Conservation (phyloP, 1,140 invertebrate genomes). For the Antheraea pernyi region DNA sequence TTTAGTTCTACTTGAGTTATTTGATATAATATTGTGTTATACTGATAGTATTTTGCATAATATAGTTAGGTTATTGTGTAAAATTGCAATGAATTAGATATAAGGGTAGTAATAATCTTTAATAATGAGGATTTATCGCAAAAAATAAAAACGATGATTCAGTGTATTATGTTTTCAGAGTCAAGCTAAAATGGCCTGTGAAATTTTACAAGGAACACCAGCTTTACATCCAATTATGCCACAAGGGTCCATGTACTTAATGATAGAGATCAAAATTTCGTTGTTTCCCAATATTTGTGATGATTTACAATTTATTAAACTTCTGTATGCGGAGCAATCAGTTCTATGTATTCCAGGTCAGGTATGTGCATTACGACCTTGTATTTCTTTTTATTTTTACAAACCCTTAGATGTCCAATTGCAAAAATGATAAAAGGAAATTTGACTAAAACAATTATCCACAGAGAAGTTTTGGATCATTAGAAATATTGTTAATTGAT, state of each 20-base stretch:
- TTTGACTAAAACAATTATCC: no score
- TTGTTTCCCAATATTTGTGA: slow-evolving; percentile 90
- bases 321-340: slow-evolving; percentile 95
- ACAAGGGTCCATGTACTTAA: slow-evolving; percentile 99
- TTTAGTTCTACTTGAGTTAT: no score
- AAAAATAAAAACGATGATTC: neutral
- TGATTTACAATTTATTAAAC: slow-evolving; percentile 94
- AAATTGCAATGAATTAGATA: no score
- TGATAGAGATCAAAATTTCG: slow-evolving; percentile 91
- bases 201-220: slow-evolving; percentile 84
- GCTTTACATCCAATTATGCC: slow-evolving; percentile 96
- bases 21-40: no score
- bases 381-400: neutral
- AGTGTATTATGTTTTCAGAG: slow-evolving; percentile 74
- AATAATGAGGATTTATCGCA: neutral
- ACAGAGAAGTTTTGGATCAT: no score
- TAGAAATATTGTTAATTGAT: no score
- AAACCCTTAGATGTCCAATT: neutral
- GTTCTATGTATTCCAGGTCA: slow-evolving; percentile 98
- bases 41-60: no score
- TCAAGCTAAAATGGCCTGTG: slow-evolving; percentile 91
- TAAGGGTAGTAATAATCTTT: no score
- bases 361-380: slow-evolving; percentile 75
- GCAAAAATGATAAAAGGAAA: no score
- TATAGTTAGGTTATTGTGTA: no score